Percentiles rank a stretch among this genome's conserved stretches.
These are phyloP conservation scores for Ischnura elegans DNA, from an alignment of 2,888 invertebrate genomes.

Conservation along the genomic window DNA sequence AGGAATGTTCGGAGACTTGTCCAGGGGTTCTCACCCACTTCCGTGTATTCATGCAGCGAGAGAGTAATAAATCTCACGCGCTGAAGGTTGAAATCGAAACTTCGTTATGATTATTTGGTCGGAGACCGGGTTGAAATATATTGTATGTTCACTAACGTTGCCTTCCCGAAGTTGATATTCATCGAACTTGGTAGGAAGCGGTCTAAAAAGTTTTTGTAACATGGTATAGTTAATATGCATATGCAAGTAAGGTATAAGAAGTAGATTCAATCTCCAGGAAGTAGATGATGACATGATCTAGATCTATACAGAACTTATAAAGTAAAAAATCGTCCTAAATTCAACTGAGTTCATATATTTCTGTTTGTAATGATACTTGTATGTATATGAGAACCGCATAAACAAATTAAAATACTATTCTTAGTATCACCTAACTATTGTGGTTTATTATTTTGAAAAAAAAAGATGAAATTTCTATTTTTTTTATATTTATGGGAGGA, in stretches of 20 bases:
- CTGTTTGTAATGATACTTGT: too few species aligned
- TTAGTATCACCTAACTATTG: too few species aligned
- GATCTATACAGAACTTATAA: too few species aligned
- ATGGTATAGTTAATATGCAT: not conserved
- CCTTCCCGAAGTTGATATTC: not conserved
- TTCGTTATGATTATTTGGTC: not conserved
- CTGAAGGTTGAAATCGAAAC: not conserved
- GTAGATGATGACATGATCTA: too few species aligned
- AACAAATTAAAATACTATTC: too few species aligned
- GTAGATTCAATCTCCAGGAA: not conserved
- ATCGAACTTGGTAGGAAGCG: not conserved
- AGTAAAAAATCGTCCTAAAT: too few species aligned
- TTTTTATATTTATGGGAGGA: too few species aligned
- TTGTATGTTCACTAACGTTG: not conserved
- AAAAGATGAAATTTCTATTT: too few species aligned
- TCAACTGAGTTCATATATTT: too few species aligned
- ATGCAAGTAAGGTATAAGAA: not conserved
- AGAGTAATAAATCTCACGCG: not conserved
- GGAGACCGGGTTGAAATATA: not conserved
- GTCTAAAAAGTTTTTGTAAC: not conserved
- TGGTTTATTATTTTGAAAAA: too few species aligned
- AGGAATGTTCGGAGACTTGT: not conserved
- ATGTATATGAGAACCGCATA: too few species aligned
- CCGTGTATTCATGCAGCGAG: not conserved
- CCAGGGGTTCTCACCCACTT: not conserved